Evolutionary conservation across 2,797 vertebrate genomes (phyloP), one percentile per base, ranked within the genome.

Genomic region (Oreonectes daqikongensis): DNA sequence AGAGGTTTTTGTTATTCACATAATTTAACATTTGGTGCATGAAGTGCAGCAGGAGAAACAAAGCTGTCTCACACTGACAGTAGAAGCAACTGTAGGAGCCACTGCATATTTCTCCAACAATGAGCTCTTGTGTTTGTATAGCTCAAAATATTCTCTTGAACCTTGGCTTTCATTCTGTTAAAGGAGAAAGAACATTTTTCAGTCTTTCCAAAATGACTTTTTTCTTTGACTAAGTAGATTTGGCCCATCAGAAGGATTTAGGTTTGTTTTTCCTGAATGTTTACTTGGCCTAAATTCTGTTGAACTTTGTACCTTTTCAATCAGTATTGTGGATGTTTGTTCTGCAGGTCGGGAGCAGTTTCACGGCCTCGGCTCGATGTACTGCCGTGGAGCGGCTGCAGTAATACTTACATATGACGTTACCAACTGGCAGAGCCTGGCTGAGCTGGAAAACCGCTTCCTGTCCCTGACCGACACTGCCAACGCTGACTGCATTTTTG

Each of bases 301-400:
- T 53, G 4, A 65, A 32, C 52, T 44, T 70, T 70, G 52, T 26
- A 70, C 52, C 5, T 3, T 26, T 24, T 40, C 1, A 63, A 38
- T 52, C 59, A 17, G 15, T 44, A 7, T 24, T 22, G 18, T 15
- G 18, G 12, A 28, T 69, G 46, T 53, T 65, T 59, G 67, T 32
- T 14, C 14, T 40, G 70, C 90, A 99, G 98, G 98, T 79, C 92
- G 97, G 2, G 97, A 99, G 81, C 97, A 99, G 90, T 99, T 99
- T 84, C 98, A 99, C 0, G 96, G 98, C 30, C 89, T 99, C 17
- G 98, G 98, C 52, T 99, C 98, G 1, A 95, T 99, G 98, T 99
- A 99, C 91, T 99, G 98, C 81, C 90, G 97, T 14, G 95, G 96
- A 0, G 98, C 98, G 0, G 92, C 94, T 0, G 98, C 96, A 0